Base-by-base conservation (phyloP, 2,888 invertebrate genomes). In the Odontothrips loti region DNA sequence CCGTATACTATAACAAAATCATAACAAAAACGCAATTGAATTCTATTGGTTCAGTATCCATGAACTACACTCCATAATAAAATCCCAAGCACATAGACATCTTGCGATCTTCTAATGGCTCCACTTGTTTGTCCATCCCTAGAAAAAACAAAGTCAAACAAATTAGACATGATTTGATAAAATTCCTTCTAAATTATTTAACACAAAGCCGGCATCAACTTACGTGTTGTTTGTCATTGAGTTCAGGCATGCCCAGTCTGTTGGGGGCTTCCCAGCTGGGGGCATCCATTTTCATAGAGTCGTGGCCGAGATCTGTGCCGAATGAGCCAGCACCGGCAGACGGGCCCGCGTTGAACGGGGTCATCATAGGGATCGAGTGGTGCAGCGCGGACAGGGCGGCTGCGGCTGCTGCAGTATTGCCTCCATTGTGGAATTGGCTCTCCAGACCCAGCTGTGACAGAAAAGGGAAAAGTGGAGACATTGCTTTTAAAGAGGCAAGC, bases 391-490 rank as follows among this genome's bases (percentile, higher is more conserved):
- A 82, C 79, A 83, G 47, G 17, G 82, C 81, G 8, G 83, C 82
- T 0, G 80, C 29, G 20, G 82, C 82, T n/a, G 68, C 68, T 4
- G 68, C 68, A 1, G 68, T 75, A 51, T 79, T 79, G 51, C 84
- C 86, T 84, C 87, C 87, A 81, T 87, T 87, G 34, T 87, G 86
- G 83, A 86, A 87, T 82, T 87, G 87, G 83, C 86, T 86, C 82
- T 87, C 87, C 82, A 81, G 27, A 68, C 47, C 79, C 58, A 79
- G 80, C 79, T 80, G 27, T 17, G 27, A 63, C 48, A 43, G 58
- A 58, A 0, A 15, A 58, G n/a, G 20, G 51, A 17, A 58, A 43
- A 2, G 6, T 43, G 6, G 34, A 43, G 6, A 43, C 34, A 43
- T 6, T n/a, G 34, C 34, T 6, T 17, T 58, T 58, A 58, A 15